Evolutionary conservation across 2,113 vertebrate species (phyloP).

Genomic region (Pangasianodon hypophthalmus): DNA sequence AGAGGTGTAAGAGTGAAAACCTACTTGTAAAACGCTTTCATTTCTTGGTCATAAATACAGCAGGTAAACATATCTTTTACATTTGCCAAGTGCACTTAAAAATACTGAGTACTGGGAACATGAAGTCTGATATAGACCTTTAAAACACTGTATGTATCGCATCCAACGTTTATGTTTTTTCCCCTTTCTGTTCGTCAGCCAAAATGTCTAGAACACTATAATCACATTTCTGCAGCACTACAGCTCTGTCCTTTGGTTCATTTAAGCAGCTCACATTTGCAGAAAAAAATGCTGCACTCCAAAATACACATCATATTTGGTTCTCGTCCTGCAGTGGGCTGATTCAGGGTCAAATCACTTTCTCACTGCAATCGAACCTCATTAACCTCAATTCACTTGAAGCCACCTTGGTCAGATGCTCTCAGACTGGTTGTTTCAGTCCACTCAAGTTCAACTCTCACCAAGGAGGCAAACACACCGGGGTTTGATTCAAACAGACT

Average conservation of each 20-base stretch:
- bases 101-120: too few relatives aligned
- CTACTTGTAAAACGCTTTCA: neutral
- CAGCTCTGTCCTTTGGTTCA: neutral
- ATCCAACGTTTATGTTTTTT: neutral
- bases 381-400: neutral
- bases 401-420: too few relatives aligned
- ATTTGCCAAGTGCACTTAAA: neutral
- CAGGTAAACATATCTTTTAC: too few relatives aligned
- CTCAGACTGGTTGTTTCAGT: neutral
- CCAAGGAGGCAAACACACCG: neutral
- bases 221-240: neutral
- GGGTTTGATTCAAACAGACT: neutral
- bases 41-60: too few relatives aligned
- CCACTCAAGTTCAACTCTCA: neutral
- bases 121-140: too few relatives aligned
- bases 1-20: neutral
- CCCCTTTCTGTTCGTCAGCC: neutral
- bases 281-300: neutral
- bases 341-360: neutral
- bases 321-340: neutral
- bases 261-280: neutral
- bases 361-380: neutral
- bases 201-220: neutral
- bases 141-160: neutral
- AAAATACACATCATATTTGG: neutral